A percentile compares a stretch with the other conserved stretches of the same genome.
These are phyloP conservation scores for Gymnoscelis rufifasciata DNA, from an alignment of 2,888 invertebrate genomes.

Conservation along the genomic window DNA sequence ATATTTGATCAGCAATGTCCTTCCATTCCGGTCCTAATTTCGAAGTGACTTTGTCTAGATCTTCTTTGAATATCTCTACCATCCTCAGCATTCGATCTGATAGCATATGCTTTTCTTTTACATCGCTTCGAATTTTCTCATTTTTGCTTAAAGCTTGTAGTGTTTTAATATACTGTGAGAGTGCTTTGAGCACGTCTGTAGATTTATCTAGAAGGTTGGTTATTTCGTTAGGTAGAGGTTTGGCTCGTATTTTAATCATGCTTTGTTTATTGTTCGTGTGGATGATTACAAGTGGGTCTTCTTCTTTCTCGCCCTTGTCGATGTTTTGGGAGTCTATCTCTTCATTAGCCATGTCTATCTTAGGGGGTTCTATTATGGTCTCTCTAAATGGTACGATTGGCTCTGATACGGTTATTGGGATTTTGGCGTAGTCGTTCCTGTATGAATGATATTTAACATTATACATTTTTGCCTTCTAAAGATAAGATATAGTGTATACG, in stretches of 20 bases:
- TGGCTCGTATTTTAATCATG: slow-evolving; percentile 85
- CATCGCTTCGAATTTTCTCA: slow-evolving; percentile 48
- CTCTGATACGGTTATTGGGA: slow-evolving; percentile 93
- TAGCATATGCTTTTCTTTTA: slow-evolving; percentile 51
- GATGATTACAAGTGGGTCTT: slow-evolving; percentile 77
- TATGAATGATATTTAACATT: too few relatives aligned
- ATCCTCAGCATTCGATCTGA: slow-evolving; percentile 67
- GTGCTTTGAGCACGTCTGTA: slow-evolving; percentile 83
- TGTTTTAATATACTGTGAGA: slow-evolving; percentile 73
- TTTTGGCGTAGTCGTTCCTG: slow-evolving; percentile 86
- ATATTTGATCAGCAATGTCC: slow-evolving; percentile 83
- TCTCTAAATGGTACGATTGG: slow-evolving; percentile 98
- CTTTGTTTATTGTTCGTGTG: slow-evolving; percentile 86
- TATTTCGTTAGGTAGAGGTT: slow-evolving; percentile 86
- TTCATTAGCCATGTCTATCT: slow-evolving; percentile 91
- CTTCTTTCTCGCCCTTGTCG: slow-evolving; percentile 65
- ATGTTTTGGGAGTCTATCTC: slow-evolving; percentile 83
- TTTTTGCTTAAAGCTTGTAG: slow-evolving; percentile 59
- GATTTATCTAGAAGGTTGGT: slow-evolving; percentile 85
- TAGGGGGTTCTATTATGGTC: slow-evolving; percentile 90
- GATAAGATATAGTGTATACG: too few relatives aligned
- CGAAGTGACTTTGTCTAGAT: slow-evolving; percentile 80
- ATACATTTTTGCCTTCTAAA: too few relatives aligned
- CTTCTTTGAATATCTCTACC: slow-evolving; percentile 70
- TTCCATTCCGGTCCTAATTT: slow-evolving; percentile 78